Base-by-base conservation (phyloP, 2,797 vertebrate species). In the Micromesistius poutassou region DNA sequence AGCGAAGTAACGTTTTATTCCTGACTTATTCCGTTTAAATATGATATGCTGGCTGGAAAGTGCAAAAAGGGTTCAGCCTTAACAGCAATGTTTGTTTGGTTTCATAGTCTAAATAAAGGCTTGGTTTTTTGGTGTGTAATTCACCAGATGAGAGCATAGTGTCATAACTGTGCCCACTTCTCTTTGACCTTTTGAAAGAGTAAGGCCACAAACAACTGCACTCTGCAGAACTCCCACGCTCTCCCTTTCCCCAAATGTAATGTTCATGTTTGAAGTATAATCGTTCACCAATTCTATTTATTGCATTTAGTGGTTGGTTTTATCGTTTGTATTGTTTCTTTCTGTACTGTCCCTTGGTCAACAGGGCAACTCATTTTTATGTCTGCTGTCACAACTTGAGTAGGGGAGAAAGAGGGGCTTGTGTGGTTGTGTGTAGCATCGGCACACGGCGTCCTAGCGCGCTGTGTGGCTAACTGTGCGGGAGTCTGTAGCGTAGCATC, bases 291-390 rank as follows among this genome's bases (percentile, higher is more conserved):
- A 42, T 42, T 71, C 78, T 78, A 75, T 70, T 1, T 75, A 19
- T 80, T 36, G 50, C 9, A 33, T 73, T 62, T 66, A 74, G 74
- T 83, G 62, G 19, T 14, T 72, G 38, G 71, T 35, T 31, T 40
- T 14, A 46, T 76, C 40, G 70, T 76, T 77, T 73, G 74, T 25
- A 4, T 38, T 75, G 72, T 85, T 80, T 85, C 79, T 40, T 70
- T 74, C 81, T 82, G 93, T 94, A 94, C 94, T 94, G 19, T 91
- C 91, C 92, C 92, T 85, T 92, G 55, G 66, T 79, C 66, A 88
- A 89, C 74, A 91, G 92, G 92, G 90, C 93, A 95, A 95, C 93
- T 88, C 95, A 97, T 96, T 96, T 97, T 96, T 96, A 96, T 96
- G 96, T 96, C 96, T 97, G 96, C 93, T 94, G 91, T 91, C 86